A percentile compares a stretch with the other conserved stretches of the same genome.
These are phyloP conservation scores for Dasyurus viverrinus DNA, from an alignment of 2,113 vertebrate species.

Conservation along the genomic window DNA sequence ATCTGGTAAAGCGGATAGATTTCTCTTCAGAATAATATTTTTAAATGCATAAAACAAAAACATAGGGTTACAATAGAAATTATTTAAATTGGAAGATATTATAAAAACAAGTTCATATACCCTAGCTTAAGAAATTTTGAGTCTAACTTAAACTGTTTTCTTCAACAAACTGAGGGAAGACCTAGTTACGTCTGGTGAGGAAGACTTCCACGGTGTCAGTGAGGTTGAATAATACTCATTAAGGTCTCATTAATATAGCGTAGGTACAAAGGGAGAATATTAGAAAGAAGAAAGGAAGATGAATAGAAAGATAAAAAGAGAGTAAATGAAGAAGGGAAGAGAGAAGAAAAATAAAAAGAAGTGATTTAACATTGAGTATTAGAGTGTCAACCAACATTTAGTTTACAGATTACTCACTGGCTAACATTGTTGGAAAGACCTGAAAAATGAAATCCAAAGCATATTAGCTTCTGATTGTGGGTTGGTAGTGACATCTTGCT, in stretches of 20 bases:
- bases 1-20: background rate
- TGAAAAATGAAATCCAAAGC: background rate
- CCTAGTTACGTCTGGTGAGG: background rate
- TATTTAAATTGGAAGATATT: background rate
- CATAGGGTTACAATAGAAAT: background rate
- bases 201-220: background rate
- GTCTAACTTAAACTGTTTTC: background rate
- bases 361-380: background rate
- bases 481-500: background rate
- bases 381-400: background rate
- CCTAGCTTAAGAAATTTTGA: background rate
- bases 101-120: background rate
- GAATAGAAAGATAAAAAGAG: background rate
- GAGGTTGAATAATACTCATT: background rate
- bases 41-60: background rate
- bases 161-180: background rate
- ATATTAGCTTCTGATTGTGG: background rate
- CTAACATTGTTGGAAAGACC: background rate
- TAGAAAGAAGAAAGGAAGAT: background rate
- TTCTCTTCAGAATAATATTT: background rate
- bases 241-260: background rate
- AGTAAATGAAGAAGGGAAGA: background rate
- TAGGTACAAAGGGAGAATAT: background rate
- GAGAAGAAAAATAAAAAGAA: background rate
- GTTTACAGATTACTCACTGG: background rate